Percentiles rank a stretch among this genome's conserved stretches.
Conservation (phyloP, 1,140 invertebrate species). For the Nephila pilipes region DNA sequence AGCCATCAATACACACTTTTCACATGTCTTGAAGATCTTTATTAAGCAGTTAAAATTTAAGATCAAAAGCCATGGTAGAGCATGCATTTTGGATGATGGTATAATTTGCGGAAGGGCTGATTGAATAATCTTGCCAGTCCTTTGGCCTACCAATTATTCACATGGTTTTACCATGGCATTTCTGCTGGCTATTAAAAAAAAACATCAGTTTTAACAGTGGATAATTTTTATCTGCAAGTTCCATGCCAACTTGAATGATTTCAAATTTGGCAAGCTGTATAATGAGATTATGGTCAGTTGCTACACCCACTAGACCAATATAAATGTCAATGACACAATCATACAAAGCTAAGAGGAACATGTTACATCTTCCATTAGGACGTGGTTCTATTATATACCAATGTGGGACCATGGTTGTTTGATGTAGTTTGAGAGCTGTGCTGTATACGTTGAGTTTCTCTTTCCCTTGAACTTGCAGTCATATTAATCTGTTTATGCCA, state of each 20-base stretch:
- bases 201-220: not conserved
- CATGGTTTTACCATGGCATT: not conserved
- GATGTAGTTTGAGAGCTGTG: not conserved
- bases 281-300: no score
- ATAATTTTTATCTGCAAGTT: not conserved
- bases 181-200: not conserved
- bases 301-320: not conserved
- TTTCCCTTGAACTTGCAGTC: not conserved
- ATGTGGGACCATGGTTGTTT: constrained; percentile 1
- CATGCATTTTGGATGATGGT: not conserved
- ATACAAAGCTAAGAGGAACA: not conserved
- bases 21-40: not conserved
- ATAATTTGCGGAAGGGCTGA: not conserved
- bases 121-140: not conserved
- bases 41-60: not conserved
- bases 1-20: not conserved
- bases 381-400: not conserved
- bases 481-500: constrained; percentile 61
- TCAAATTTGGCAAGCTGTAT: no score
- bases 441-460: not conserved
- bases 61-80: not conserved
- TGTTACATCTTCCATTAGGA: not conserved
- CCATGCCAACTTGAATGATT: not conserved
- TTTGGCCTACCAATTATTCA: not conserved
- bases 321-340: not conserved